phyloP scores from a whole-genome alignment of 2,113 vertebrate species.

The Eretmochelys imbricata region DNA sequence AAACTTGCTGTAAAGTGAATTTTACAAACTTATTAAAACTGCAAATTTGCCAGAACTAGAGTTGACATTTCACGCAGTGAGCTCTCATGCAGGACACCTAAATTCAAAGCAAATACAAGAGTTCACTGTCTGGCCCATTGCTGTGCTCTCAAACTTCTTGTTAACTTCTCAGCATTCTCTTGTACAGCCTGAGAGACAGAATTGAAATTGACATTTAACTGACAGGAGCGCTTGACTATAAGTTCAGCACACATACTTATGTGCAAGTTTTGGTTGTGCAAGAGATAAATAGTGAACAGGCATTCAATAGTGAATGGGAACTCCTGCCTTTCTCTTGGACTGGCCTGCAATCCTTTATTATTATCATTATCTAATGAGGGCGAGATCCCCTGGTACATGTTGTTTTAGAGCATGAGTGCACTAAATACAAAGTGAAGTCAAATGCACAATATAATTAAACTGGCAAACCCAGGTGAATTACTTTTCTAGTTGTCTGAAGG shows the following conservation, averaged over 20 bases:
- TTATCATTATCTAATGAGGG: not conserved
- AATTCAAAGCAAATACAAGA: not conserved
- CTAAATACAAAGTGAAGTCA: not conserved
- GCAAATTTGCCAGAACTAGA: not conserved
- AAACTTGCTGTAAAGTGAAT: not conserved
- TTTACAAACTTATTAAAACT: not conserved
- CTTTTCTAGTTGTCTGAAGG: rapidly evolving
- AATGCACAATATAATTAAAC: not conserved
- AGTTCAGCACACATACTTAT: rapidly evolving
- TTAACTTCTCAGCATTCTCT: not conserved
- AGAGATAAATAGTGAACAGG: rapidly evolving
- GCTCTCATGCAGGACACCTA: rapidly evolving
- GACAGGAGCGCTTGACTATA: not conserved
- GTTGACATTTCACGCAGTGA: not conserved
- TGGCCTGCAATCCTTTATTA: not conserved
- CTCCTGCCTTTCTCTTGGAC: not conserved
- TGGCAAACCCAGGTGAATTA: not conserved
- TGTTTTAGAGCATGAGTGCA: not conserved
- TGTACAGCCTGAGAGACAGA: not conserved
- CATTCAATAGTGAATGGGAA: not conserved
- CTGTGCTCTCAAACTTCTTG: not conserved
- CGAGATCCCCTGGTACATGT: rapidly evolving
- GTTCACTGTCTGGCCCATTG: not conserved
- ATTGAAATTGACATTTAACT: rapidly evolving
- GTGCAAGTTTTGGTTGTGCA: rapidly evolving